phyloP scores from a whole-genome alignment of 2,797 vertebrate species.

The Onychomys torridus region DNA sequence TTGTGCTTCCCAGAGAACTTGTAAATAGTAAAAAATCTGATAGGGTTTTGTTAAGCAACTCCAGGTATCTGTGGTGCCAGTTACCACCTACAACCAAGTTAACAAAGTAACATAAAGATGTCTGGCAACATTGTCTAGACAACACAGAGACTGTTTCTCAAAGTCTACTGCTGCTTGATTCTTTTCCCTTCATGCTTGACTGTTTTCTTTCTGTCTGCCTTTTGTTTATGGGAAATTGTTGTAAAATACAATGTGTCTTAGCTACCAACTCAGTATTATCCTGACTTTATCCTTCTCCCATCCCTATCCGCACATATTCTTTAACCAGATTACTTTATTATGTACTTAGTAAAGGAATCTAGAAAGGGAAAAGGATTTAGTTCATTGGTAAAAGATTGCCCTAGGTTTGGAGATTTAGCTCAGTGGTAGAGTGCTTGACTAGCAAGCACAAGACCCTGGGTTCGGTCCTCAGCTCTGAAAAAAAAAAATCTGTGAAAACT shows the following conservation, averaged over 20 bases:
- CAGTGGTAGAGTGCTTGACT: too few relatives aligned
- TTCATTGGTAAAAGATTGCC: neutral
- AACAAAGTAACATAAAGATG: neutral
- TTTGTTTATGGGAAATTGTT: neutral
- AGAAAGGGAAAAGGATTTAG: neutral
- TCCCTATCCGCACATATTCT: neutral
- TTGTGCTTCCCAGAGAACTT: neutral
- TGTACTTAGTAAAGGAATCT: neutral
- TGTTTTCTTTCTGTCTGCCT: neutral
- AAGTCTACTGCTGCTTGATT: neutral
- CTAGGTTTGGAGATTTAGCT: too few relatives aligned
- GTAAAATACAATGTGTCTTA: neutral
- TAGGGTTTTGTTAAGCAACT: constrained; percentile 4
- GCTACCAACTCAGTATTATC: neutral
- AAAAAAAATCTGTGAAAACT: too few relatives aligned
- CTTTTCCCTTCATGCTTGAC: neutral
- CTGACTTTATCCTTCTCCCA: neutral
- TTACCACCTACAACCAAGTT: neutral
- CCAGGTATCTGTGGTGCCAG: neutral
- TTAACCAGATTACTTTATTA: constrained; percentile 1
- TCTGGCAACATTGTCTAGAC: neutral
- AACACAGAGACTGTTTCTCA: neutral
- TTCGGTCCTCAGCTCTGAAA: too few relatives aligned
- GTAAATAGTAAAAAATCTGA: neutral
- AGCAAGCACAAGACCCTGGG: too few relatives aligned